Percentiles rank a stretch among this genome's conserved stretches.
Evolutionary conservation across 2,797 vertebrate genomes (phyloP).

Genomic region (Microhierax caerulescens): DNA sequence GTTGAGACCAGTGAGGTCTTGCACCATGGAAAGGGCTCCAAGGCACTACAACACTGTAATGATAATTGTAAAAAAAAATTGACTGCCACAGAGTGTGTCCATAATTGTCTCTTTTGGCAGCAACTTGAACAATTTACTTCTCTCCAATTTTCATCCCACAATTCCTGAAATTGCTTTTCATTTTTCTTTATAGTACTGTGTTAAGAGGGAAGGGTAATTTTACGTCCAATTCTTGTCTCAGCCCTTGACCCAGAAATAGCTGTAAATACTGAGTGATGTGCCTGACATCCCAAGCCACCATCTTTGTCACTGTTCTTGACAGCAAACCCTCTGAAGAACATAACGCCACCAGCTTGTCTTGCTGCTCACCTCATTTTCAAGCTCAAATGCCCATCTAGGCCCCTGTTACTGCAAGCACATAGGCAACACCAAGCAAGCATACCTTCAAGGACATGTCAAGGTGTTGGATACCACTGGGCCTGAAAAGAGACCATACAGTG

Average conservation of each 20-base stretch:
- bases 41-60: not conserved
- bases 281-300: not conserved
- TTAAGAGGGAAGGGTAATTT: not conserved
- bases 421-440: not conserved
- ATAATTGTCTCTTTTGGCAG: not conserved
- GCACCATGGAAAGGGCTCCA: not conserved
- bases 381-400: not conserved
- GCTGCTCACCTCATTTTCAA: not conserved
- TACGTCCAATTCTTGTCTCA: not conserved
- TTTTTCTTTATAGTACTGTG: not conserved
- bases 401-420: not conserved
- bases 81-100: not conserved
- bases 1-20: not conserved
- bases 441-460: not conserved
- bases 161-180: slow-evolving; percentile 18
- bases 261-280: not conserved
- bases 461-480: accelerated
- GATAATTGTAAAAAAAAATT: not conserved
- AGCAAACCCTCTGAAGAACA: not conserved
- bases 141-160: not conserved
- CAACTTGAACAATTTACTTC: not conserved
- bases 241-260: slow-evolving; percentile 7
- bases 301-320: not conserved
- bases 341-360: not conserved
- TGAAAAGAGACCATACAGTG: not conserved